These are phyloP conservation scores for Galeopterus variegatus DNA, from an alignment of 2,113 vertebrate genomes.

Conservation along the genomic window DNA sequence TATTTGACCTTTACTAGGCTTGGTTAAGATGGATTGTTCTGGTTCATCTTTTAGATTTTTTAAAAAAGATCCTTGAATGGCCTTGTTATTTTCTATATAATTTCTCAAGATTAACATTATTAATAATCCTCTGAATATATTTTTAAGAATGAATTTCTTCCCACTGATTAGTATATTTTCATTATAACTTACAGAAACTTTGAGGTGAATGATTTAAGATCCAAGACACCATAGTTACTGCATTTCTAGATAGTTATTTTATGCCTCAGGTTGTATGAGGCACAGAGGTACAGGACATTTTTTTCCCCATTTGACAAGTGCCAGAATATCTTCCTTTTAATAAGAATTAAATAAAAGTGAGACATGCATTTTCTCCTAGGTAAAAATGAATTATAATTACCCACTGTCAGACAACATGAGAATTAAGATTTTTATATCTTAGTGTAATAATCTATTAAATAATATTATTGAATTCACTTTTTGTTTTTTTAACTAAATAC, in stretches of 20 bases:
- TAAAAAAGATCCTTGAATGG: background rate
- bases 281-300: background rate
- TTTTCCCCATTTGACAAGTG: conserved; percentile 28
- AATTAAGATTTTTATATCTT: background rate
- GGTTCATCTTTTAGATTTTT: conserved; percentile 33
- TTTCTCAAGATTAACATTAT: conserved; percentile 65
- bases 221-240: background rate
- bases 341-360: background rate
- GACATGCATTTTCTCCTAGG: background rate
- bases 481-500: background rate
- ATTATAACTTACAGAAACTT: background rate
- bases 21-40: conserved; percentile 65
- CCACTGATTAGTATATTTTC: conserved; percentile 54
- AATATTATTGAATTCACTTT: background rate
- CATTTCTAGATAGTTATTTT: conserved; percentile 25
- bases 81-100: background rate
- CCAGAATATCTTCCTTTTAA: background rate
- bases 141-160: conserved; percentile 64
- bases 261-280: background rate
- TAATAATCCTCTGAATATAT: conserved; percentile 10
- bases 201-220: conserved; percentile 46
- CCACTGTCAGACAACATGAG: background rate
- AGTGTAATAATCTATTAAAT: background rate
- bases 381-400: background rate
- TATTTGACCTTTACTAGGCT: conserved; percentile 60